Evolutionary conservation across 1,140 invertebrate species (phyloP).

Genomic region (Cecropterus lyciades): DNA sequence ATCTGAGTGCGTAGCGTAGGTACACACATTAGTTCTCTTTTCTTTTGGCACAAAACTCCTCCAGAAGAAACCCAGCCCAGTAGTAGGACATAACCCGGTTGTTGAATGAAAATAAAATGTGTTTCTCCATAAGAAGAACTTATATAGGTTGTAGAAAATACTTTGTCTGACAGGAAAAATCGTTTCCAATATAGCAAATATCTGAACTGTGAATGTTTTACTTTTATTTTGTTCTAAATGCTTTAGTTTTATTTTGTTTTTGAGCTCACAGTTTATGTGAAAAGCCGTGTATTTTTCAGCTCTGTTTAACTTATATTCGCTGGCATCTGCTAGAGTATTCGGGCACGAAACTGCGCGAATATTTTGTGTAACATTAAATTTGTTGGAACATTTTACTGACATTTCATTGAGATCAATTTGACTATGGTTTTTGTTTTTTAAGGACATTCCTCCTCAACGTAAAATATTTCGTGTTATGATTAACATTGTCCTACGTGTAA

Average conservation of each 20-base stretch:
- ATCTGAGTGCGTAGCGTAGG: no score
- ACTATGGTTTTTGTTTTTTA: constrained; percentile 1
- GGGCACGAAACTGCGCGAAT: constrained; percentile 12
- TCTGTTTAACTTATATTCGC: constrained; percentile 19
- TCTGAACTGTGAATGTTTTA: not conserved
- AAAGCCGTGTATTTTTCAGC: constrained; percentile 23
- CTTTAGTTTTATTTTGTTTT: not conserved
- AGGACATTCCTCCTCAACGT: not conserved
- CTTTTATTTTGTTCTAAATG: not conserved
- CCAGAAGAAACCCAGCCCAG: no score
- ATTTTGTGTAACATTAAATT: constrained; percentile 9
- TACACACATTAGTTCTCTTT: no score
- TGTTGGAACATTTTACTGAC: not conserved
- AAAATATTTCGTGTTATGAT: no score
- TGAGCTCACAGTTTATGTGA: not conserved
- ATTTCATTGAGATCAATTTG: constrained; percentile 3
- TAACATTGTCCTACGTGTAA: no score
- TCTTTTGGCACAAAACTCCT: no score
- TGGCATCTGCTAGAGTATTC: constrained; percentile 5
- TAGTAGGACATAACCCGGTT: no score
- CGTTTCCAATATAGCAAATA: not conserved
- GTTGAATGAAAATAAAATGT: no score
- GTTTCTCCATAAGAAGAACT: no score
- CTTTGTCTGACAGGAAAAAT: not conserved
- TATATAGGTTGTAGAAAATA: not conserved